Base-by-base conservation (phyloP, 2,888 invertebrate genomes). In the Neuroscelio doddi region DNA sequence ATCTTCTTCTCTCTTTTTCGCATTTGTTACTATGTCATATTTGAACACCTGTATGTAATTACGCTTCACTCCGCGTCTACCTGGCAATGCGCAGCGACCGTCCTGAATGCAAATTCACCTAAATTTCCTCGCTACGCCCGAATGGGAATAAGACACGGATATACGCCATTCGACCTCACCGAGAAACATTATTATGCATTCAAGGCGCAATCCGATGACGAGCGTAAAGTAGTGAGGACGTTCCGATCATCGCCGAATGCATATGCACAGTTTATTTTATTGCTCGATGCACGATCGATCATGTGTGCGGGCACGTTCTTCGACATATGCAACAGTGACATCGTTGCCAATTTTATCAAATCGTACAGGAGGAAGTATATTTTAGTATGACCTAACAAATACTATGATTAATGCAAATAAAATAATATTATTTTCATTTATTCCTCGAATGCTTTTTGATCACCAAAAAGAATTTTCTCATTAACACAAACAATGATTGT, bases 61-160 rank as follows among this genome's bases (percentile, higher is more conserved):
- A 21, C 21, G 21, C 3, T 21, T 21, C 21, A 5, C 21, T 21
- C 21, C 21, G 21, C 21, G 21, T 21, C 21, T 21, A 5, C 21
- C 21, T 21, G 3, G 21, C 5, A 21, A 21, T 5, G 21, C 21
- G 21, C 3, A 21, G 5, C 21, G 21, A 2, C 64, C 71, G 75
- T 64, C 69, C 58, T 75, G 80, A 73, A 80, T 80, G 80, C 80
- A 79, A 80, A 80, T 80, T 69, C 71, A 69, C 70, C 76, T 77
- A 74, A 79, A 80, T 79, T 77, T 78, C 72, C 71, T 67, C 68
- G 72, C 67, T 64, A 53, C 62, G 63, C 36, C 53, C 67, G 78
- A 77, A 78, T 78, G 70, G 68, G 68, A 78, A 78, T 77, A 72
- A 76, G 70, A 57, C 68, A 55, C 68, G 64, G 68, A 17, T 64